Percentiles rank a stretch among this genome's conserved stretches.
These are phyloP conservation scores for Rhincodon typus DNA, from an alignment of 2,797 vertebrate genomes.

Conservation along the genomic window DNA sequence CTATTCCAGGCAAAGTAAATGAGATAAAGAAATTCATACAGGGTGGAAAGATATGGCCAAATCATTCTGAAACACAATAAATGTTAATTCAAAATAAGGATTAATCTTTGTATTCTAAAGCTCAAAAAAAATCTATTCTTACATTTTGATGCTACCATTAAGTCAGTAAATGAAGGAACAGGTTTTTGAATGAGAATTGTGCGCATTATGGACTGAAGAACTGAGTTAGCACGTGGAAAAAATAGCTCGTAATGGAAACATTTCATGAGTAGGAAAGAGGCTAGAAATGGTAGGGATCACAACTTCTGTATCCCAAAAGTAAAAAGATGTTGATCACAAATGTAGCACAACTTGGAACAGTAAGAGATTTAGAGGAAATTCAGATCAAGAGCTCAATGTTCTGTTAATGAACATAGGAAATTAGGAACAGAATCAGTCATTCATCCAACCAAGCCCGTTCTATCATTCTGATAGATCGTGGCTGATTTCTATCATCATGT, in stretches of 20 bases:
- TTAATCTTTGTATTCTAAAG: neutral
- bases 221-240: no score
- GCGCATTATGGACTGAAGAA: no score
- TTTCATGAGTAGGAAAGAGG: neutral
- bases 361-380: neutral
- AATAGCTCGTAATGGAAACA: neutral
- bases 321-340: neutral
- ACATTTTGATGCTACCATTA: no score
- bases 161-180: neutral
- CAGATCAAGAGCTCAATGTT: neutral
- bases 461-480: neutral
- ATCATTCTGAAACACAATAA: neutral
- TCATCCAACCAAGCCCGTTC: neutral
- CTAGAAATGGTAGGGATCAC: neutral
- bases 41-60: neutral
- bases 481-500: neutral
- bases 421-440: neutral
- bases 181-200: neutral
- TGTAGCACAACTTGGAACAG: neutral
- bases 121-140: neutral
- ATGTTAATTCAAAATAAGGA: neutral
- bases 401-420: neutral
- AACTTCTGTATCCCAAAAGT: neutral
- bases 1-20: neutral
- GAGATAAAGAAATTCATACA: neutral